These are phyloP conservation scores for Phorcus lineatus DNA, from an alignment of 2,888 invertebrate species.

Conservation along the genomic window DNA sequence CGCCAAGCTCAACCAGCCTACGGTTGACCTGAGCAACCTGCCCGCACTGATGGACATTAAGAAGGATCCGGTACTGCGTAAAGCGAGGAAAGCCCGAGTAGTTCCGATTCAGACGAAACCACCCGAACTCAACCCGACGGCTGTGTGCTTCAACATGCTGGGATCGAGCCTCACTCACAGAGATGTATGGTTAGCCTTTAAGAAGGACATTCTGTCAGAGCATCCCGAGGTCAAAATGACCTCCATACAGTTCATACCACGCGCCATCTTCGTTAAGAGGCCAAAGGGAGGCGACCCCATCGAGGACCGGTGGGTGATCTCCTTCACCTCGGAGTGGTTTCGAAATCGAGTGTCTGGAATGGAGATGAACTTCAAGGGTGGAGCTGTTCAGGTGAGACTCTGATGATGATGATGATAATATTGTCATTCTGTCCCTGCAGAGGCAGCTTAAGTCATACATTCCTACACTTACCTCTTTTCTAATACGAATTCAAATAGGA, in stretches of 20 bases:
- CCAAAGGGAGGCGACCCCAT: slow-evolving; percentile 21
- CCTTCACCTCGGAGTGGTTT: slow-evolving; percentile 19
- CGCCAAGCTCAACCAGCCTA: background rate
- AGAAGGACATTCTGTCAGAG: slow-evolving; percentile 14
- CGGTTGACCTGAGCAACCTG: background rate
- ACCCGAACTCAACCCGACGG: slow-evolving; percentile 9
- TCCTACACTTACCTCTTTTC: too few species aligned
- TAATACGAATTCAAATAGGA: too few species aligned
- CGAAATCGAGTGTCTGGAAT: slow-evolving; percentile 14
- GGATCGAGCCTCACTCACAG: slow-evolving; percentile 8
- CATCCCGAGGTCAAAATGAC: slow-evolving; percentile 2
- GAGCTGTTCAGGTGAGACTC: background rate
- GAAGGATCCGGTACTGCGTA: slow-evolving; percentile 18
- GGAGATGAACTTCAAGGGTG: slow-evolving; percentile 11
- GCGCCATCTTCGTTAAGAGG: slow-evolving; percentile 12
- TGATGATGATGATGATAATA: too few species aligned
- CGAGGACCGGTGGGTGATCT: slow-evolving; percentile 23
- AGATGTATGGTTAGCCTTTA: slow-evolving; percentile 13
- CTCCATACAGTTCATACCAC: slow-evolving; percentile 21
- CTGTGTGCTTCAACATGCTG: slow-evolving; percentile 17
- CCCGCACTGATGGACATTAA: background rate
- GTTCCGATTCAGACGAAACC: slow-evolving; percentile 7
- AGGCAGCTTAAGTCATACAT: too few species aligned
- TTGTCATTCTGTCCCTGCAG: too few species aligned
- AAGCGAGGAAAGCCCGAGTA: background rate